A percentile compares a stretch with the other conserved stretches of the same genome.
Conservation (phyloP, 2,888 invertebrate genomes). For the Podabrus alpinus region DNA sequence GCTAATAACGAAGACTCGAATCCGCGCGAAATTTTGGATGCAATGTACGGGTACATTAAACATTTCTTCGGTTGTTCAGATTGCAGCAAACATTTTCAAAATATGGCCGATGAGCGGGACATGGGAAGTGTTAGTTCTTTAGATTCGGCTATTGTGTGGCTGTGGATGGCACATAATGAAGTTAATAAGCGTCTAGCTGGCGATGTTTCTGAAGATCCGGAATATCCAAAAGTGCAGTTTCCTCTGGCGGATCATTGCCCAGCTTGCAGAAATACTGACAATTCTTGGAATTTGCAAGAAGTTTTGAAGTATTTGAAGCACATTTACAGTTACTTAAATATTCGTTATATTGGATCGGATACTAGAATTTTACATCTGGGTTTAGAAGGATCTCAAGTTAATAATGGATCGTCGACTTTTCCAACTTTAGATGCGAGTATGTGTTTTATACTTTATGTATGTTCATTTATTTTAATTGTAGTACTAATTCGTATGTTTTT, state of each 20-base stretch:
- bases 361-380: constrained; percentile 48
- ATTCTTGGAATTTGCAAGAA: constrained; percentile 64
- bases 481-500: constrained; percentile 68
- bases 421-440: constrained; percentile 51
- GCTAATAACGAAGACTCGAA: constrained; percentile 52
- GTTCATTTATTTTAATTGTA: constrained; percentile 75
- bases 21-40: constrained; percentile 73
- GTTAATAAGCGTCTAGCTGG: constrained; percentile 88
- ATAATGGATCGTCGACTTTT: constrained; percentile 34
- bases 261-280: constrained; percentile 63
- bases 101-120: constrained; percentile 76
- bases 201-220: constrained; percentile 88
- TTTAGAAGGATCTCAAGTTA: constrained; percentile 33
- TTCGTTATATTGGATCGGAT: constrained; percentile 57
- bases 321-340: constrained; percentile 58
- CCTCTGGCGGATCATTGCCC: constrained; percentile 73
- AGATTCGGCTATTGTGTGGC: constrained; percentile 84
- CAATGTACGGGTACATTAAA: constrained; percentile 87
- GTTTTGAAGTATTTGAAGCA: constrained; percentile 67
- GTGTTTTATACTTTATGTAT: constrained; percentile 57
- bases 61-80: constrained; percentile 93
- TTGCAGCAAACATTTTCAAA: constrained; percentile 87
- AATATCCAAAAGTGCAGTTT: constrained; percentile 87
- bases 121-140: constrained; percentile 70
- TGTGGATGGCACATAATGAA: constrained; percentile 93